Evolutionary conservation across 1,140 invertebrate genomes (phyloP), one percentile per base, ranked within the genome.

Genomic region (Seison nebaliae): DNA sequence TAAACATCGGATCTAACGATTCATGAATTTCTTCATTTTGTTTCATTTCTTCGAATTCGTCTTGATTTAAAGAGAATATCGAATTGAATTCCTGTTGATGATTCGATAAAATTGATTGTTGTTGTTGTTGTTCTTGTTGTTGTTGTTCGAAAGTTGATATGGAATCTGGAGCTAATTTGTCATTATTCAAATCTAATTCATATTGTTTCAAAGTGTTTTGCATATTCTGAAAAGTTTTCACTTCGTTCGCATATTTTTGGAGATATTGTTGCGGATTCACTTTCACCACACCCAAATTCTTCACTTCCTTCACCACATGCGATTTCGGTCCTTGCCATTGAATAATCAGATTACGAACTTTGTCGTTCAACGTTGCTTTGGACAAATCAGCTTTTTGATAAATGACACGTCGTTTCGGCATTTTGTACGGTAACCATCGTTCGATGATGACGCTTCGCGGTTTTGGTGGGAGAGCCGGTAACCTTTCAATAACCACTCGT

Each of bases 401-500:
- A 24, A 38, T 19, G 26, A 38, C 36, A 4, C 12, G 26, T 31
- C 28, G 16, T 24, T 38, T 31, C 20, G 20, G 6, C 14, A 17
- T n/a, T 31, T 8, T 4, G 18, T 38, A 38, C 1, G 36, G 28
- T 8, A 38, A n/a, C 36, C 36, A 38, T 11, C 28, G 19, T 18
- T 38, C 36, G 18, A 38, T 38, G 11, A 38, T 31, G 5, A 38
- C 16, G 6, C 17, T 12, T 24, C 32, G 36, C 2, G 36, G 36
- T 31, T 38, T 38, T 7, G 5, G 24, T 16, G 36, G 36, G 11
- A 38, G n/a, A 12, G 36, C 18, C 6, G 17, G 18, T 14, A 23
- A 21, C 8, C 36, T 17, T 33, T 38, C 28, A 17, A 38, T 38
- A 24, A 38, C 26, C 26, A 38, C 36, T 33, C 32, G 19, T 2